Evolutionary conservation across 1,140 invertebrate genomes (phyloP).

Genomic region (Heliconius hermathena): DNA sequence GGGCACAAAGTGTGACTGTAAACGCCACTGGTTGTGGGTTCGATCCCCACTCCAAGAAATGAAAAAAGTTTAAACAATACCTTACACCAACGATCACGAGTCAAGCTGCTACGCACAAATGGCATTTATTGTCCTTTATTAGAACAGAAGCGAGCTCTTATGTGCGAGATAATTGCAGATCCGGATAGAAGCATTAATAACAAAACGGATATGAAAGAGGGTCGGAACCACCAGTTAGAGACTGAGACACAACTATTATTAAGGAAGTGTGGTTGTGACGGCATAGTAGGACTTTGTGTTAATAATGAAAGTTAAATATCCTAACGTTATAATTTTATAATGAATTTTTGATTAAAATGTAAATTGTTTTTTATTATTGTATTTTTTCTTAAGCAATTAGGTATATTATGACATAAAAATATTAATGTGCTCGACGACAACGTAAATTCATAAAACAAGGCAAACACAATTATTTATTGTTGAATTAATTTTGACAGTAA

Average conservation of each 20-base stretch:
- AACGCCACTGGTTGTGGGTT: no score
- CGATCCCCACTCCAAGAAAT: no score
- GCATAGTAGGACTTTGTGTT: neutral
- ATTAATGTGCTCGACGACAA: conserved; percentile 23
- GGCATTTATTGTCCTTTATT: conserved; percentile 52
- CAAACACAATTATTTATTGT: conserved; percentile 58
- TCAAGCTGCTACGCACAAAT: conserved; percentile 25
- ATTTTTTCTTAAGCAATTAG: no score
- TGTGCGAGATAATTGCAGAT: conserved; percentile 66
- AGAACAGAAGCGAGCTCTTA: conserved; percentile 46
- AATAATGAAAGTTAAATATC: neutral
- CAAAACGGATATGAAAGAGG: conserved; percentile 65
- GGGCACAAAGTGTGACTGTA: no score
- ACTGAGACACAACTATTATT: conserved; percentile 5
- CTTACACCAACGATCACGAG: neutral
- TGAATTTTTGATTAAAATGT: neutral
- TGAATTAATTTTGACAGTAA: conserved; percentile 64
- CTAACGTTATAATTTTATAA: neutral
- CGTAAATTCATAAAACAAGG: conserved; percentile 38
- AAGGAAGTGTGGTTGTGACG: conserved; percentile 2
- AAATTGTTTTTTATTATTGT: no score
- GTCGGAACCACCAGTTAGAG: conserved; percentile 36
- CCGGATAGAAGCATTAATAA: conserved; percentile 73
- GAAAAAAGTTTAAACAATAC: neutral
- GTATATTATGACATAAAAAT: no score